Evolutionary conservation across 2,113 vertebrate species (phyloP), one percentile per base, ranked within the genome.

Genomic region (Sceloporus tristichus): DNA sequence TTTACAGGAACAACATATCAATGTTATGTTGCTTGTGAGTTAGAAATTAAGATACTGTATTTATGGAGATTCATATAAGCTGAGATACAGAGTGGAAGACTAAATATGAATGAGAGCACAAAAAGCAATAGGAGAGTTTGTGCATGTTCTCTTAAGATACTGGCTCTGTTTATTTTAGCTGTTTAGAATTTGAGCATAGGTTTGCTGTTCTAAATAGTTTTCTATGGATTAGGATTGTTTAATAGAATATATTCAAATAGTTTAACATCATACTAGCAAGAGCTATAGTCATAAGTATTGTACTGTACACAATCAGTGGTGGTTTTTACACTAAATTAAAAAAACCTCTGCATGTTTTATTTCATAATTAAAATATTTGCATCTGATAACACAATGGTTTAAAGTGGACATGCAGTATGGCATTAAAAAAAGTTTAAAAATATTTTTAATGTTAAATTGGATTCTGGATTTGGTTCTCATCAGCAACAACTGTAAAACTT

Each of bases 1-100:
- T 97, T 96, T 97, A 97, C 96, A 97, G 94, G 91, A 92, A 90
- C 82, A 95, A 94, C 91, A 84, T 95, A 92, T 54, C 25, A 77
- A 91, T 94, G 91, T 78, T 90, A 92, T 91, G 75, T 21, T 92
- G 88, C 92, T 93, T 93, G 65, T 94, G 79, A 92, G 90, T 94
- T 89, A 93, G 91, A 96, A 96, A 96, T 94, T 92, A 95, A 95
- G 87, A 75, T 90, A 75, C 82, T 94, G 94, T 95, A 93, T 88
- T 71, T 87, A 86, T 89, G 94, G 95, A 96, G 92, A 87, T 94
- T 95, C 96, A 92, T 89, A 87, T 90, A 88, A 94, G 92, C 91
- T 95, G 93, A 89, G 95, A 96, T 92, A 95, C 38, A 93, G 90
- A 92, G 90, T 95, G 96, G 97, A 97, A 97, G 96, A 97, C 96